Percentiles rank a stretch among this genome's conserved stretches.
These are phyloP conservation scores for Silurus aristotelis DNA, from an alignment of 2,797 vertebrate species.

Conservation along the genomic window DNA sequence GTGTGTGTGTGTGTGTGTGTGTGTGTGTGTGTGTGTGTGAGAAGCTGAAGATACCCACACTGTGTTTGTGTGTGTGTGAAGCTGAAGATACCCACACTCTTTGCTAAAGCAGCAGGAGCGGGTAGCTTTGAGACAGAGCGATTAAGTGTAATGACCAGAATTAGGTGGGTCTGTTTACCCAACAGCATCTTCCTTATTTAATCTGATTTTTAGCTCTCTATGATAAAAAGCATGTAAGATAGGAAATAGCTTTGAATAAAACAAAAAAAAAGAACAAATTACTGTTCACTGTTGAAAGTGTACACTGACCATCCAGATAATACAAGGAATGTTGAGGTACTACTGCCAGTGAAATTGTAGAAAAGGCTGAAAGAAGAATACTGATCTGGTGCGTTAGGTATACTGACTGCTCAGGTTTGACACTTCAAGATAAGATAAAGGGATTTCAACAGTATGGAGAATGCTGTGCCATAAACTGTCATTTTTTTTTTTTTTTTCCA, in stretches of 20 bases:
- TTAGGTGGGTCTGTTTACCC: conserved; percentile 20
- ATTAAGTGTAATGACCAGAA: conserved; percentile 37
- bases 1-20: no score
- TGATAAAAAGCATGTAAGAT: not conserved
- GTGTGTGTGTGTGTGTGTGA: no score
- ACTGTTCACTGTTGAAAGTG: not conserved
- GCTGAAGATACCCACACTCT: not conserved
- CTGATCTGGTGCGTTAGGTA: not conserved
- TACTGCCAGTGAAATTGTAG: not conserved
- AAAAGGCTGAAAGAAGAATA: not conserved
- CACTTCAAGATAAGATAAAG: not conserved
- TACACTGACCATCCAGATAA: not conserved
- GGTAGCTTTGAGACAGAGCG: conserved; percentile 15
- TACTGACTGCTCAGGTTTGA: not conserved
- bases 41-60: no score
- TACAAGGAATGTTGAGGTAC: not conserved
- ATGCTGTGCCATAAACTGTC: not conserved
- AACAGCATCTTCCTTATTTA: conserved; percentile 13
- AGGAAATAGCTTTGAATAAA: not conserved
- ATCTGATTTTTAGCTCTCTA: not conserved
- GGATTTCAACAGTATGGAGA: not conserved
- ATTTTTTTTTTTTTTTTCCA: no score
- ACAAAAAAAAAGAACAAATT: not conserved
- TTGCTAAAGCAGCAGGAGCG: conserved; percentile 24
- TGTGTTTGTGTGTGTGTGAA: no score